Percentiles rank a stretch among this genome's conserved stretches.
These are phyloP conservation scores for Scopus umbretta DNA, from an alignment of 2,113 vertebrate genomes.

Conservation along the genomic window DNA sequence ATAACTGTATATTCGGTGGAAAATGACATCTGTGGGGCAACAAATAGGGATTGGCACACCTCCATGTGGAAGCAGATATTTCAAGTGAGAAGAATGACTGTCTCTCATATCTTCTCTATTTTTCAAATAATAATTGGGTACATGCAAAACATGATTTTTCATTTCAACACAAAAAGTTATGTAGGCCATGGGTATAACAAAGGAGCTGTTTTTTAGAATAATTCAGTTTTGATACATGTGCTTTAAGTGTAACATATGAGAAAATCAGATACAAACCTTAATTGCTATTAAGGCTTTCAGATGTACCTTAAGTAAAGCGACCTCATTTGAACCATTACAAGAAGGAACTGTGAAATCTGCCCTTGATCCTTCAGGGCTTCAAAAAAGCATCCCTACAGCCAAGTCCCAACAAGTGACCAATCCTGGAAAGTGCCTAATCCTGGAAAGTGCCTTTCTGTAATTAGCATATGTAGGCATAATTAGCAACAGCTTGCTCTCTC, in stretches of 20 bases:
- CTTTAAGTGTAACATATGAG: not conserved
- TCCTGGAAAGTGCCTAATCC: not conserved
- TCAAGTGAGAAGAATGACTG: not conserved
- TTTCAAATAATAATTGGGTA: not conserved
- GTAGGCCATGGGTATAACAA: not conserved
- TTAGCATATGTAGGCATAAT: not conserved
- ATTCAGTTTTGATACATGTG: not conserved
- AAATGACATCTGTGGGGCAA: not conserved
- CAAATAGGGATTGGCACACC: not conserved
- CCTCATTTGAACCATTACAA: not conserved
- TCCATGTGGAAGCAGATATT: not conserved
- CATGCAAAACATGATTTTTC: not conserved
- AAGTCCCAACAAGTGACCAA: not conserved
- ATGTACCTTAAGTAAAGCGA: not conserved
- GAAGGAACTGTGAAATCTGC: not conserved
- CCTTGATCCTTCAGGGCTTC: not conserved
- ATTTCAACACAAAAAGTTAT: not conserved
- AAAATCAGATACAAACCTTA: not conserved
- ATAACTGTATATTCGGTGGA: not conserved
- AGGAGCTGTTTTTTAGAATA: not conserved
- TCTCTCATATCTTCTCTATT: not conserved
- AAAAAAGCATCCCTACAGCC: not conserved
- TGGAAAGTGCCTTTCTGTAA: not conserved
- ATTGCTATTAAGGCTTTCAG: not conserved
- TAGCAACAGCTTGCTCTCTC: not conserved